phyloP scores from a whole-genome alignment of 2,113 vertebrate species.

The Brachionichthys hirsutus region DNA sequence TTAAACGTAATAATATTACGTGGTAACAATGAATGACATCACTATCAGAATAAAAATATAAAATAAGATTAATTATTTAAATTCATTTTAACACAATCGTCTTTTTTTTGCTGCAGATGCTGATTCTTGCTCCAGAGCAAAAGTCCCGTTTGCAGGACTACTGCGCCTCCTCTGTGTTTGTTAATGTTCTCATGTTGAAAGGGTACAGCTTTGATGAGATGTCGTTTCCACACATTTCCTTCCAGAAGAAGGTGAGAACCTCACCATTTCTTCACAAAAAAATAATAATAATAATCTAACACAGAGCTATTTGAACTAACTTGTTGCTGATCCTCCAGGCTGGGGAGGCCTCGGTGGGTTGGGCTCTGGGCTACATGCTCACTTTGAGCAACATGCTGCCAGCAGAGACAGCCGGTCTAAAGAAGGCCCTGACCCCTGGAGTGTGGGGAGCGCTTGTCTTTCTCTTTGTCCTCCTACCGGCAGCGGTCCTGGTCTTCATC shows the following conservation, averaged over 20 bases:
- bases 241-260: constrained; percentile 78
- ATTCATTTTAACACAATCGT: neutral
- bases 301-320: neutral
- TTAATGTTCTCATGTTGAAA: constrained; percentile 75
- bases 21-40: too few species aligned
- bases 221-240: constrained; percentile 78
- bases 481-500: constrained; percentile 38
- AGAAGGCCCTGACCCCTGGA: constrained; percentile 65
- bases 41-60: too few species aligned
- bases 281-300: neutral
- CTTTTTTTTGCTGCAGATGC: constrained; percentile 57
- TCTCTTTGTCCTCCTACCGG: constrained; percentile 69
- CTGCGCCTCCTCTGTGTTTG: constrained; percentile 78
- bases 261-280: neutral
- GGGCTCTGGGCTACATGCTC: constrained; percentile 95
- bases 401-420: constrained; percentile 21
- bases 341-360: constrained; percentile 78
- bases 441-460: constrained; percentile 76
- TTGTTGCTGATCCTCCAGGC: constrained; percentile 70
- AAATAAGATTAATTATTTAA: too few species aligned
- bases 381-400: constrained; percentile 86
- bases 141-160: constrained; percentile 69
- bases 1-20: too few species aligned
- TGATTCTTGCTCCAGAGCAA: constrained; percentile 32
- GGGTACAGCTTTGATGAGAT: constrained; percentile 80